Base-by-base conservation (phyloP, 30 jellyfish, hydroid and myxozoan species). In the Turritopsis dohrnii region DNA sequence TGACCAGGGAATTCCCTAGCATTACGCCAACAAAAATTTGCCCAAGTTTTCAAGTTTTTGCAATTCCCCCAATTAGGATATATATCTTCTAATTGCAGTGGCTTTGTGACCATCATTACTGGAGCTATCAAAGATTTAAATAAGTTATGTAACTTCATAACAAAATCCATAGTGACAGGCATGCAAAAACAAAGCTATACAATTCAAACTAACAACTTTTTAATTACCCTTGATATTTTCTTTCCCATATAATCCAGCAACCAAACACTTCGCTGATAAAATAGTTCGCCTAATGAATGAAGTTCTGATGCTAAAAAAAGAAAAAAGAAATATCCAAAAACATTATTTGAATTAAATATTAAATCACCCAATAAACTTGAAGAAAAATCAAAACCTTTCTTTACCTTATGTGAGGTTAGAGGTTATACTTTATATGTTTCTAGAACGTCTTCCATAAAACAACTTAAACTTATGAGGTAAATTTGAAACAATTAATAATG, bases 171-270 rank as follows among this genome's bases (percentile, higher is more conserved):
- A n/a, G n/a, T 3, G 60, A 3, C 13, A 13, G 60, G 60, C 9
- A 41, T 41, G 60, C 60, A 41, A 41, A 3, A 41, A 41, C 5
- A 41, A 41, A 41, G 5, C 60, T 41, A 13, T 41, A 41, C 60
- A 41, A 41, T 5, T 41, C 13, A 41, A 41, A 13, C 60, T 13
- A 41, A 41, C 60, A 41, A 41, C 13, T 41, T 41, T 18, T 19
- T 13, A 72, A 83, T 54, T 18, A 89, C 96, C 89, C 81, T 74
- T 80, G 8, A 81, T 18, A 17, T 60, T 66, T 21, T 83, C 41
- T 52, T 87, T 89, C 1, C 91, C 86, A 85, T 79, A 89, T 52
- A 89, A 74, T 28, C 96, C 96, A 80, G 96, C 96, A 66, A 89
- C 75, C 65, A 89, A 28, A 53, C 91, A 89, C 30, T 84, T 41